Base-by-base conservation (phyloP, 2,797 vertebrate genomes). In the Hapalemur alaotrensis region DNA sequence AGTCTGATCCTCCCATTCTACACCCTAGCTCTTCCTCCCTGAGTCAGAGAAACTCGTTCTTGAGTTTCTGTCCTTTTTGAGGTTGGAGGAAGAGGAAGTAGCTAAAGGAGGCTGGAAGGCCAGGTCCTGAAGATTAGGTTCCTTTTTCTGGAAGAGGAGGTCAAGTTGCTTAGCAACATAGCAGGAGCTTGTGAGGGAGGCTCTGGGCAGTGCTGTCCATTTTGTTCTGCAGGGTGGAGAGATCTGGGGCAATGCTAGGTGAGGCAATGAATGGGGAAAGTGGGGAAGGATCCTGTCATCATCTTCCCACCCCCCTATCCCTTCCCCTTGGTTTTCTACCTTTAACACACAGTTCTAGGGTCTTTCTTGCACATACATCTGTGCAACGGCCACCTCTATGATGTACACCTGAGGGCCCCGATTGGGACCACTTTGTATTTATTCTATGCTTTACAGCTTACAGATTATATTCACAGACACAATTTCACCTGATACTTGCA, bases 141-240 rank as follows among this genome's bases (percentile, higher is more conserved):
- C 65, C 20, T 94, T 93, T 95, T 97, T 46, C 91, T 93, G 75
- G 70, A 81, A 94, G 54, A 95, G 57, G 73, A 96, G 93, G 70
- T 50, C 84, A 93, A 75, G 95, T 98, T 97, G 96, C 96, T 97
- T 96, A 97, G 98, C 97, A 97, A 97, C 97, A 90, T 63, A 87
- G 50, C 52, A 87, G 32, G 32, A 89, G 35, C 78, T 87, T 96
- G 76, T 92, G 79, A 96, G 80, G 85, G 89, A 96, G 54, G 89
- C 73, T 92, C 82, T 52, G 48, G 50, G 65, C 54, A 89, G 75
- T 5, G 13, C n/a, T 76, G 59, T 76, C 43, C 78, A 35, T 79
- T 86, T 48, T 5, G 35, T 93, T 46, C 79, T 84, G 65, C 69
- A 92, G 35, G 12, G n/a, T 18, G 28, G 43, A 87, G 92, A 79